Evolutionary conservation across 2,888 invertebrate species (phyloP), one percentile per base, ranked within the genome.

Genomic region (Holacanthella duospinosa): DNA sequence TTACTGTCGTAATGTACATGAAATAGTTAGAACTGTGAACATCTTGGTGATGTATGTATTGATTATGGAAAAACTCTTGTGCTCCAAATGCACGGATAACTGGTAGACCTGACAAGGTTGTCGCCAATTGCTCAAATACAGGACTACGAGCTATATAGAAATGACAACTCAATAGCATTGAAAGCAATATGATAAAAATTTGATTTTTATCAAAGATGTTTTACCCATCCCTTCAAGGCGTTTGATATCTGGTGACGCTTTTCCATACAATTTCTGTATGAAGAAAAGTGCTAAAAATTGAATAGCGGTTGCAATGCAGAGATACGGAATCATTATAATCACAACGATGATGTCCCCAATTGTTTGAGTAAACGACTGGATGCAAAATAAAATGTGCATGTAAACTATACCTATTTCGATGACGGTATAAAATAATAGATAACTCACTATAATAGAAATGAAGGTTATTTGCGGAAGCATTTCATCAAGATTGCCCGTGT

Each of bases 121-220:
- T 89, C 75, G 87, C 90, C 74, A 96, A 79, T 75, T 95, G 94
- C 1, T 89, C 88, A 79, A 94, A 96, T n/a, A 97, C 90, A 0
- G 96, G 96, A 74, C 93, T 93, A 65, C 93, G 86, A 68, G 88
- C 90, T 90, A 44, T 48, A 48, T 48, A 9, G 19, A n/a, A 48
- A 36, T 36, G 36, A 36, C 16, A 16, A 9, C 16, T 16, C 6
- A 36, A 36, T 36, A 36, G 6, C 36, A 6, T n/a, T n/a, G n/a
- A n/a, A n/a, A n/a, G n/a, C n/a, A n/a, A n/a, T n/a, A n/a, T n/a
- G n/a, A n/a, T n/a, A n/a, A n/a, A 6, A 36, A 16, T 36, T n/a
- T 6, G 25, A 9, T 29, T 27, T 29, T 1, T 29, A 29, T 60
- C 36, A n/a, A n/a, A n/a, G n/a, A n/a, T n/a, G n/a, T n/a, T n/a